Base-by-base conservation (phyloP, 1,140 invertebrate genomes). In the Listronotus bonariensis region DNA sequence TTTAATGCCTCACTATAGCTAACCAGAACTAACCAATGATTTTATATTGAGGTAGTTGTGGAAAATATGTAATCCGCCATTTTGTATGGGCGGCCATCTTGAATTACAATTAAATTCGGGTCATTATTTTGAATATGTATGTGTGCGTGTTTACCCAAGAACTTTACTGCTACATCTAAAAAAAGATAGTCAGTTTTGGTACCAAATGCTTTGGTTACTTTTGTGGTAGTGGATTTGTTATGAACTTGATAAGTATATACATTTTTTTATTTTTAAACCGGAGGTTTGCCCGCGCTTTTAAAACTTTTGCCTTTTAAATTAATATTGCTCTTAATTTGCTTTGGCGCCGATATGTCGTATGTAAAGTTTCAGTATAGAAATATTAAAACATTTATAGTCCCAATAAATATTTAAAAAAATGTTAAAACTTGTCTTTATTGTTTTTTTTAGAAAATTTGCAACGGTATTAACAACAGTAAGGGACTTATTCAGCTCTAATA, bases 101-200 rank as follows among this genome's bases (percentile, higher is more conserved):
- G n/a, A n/a, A n/a, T n/a, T n/a, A n/a, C n/a, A n/a, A n/a, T 62
- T 53, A 62, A 48, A 62, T 62, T 62, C 59, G 59, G 59, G 59
- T 62, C 59, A 62, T 62, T 62, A 62, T 62, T 62, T 60, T 41
- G 34, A 46, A 58, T 60, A 46, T 51, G 45, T 34, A 57, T 57
- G 38, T 60, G 57, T 51, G 57, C 45, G 56, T 60, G 57, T 49
- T 43, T 45, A 41, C 26, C n/a, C 26, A 18, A 14, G 55, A 58
- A 58, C 55, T 20, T 58, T 58, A 58, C 55, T 58, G 52, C 55
- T 58, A 58, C 55, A 58, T 58, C 55, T 58, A 5, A 11, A 14
- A 18, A 58, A 58, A 20, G 17, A 26, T 42, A 26, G 52, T 42
- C 55, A 58, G 42, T 58, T 58, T 58, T 48, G 55, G 55, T 58